Evolutionary conservation across 2,113 vertebrate genomes (phyloP).

Genomic region (Larimichthys polyactis): DNA sequence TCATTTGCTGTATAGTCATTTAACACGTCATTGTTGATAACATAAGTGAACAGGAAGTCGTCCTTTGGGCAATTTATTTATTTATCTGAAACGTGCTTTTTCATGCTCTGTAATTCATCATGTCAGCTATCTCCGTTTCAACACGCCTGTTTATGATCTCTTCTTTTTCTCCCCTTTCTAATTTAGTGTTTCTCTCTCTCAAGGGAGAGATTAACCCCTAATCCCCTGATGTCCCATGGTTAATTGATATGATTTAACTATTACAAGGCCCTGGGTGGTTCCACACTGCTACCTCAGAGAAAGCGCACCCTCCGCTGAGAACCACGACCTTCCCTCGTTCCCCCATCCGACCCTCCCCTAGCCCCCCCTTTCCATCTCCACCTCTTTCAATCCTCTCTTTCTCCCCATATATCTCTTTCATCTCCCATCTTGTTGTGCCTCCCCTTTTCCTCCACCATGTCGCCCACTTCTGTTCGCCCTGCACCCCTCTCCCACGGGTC

Average conservation of each 20-base stretch:
- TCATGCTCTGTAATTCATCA: constrained; percentile 57
- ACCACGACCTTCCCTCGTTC: constrained; percentile 40
- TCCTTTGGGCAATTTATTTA: constrained; percentile 52
- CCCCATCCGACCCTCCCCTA: constrained; percentile 14
- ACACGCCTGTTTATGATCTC: constrained; percentile 34
- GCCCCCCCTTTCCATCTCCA: constrained; percentile 8
- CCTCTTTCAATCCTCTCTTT: constrained; percentile 14
- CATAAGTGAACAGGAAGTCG: constrained; percentile 32
- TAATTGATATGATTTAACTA: constrained; percentile 92
- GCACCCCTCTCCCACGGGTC: constrained; percentile 47
- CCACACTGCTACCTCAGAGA: constrained; percentile 79
- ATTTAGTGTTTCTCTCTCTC: constrained; percentile 77
- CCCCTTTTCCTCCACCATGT: constrained; percentile 22
- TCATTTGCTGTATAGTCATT: constrained; percentile 54
- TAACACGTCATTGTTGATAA: constrained; percentile 28
- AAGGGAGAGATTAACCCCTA: constrained; percentile 86
- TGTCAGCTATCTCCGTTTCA: constrained; percentile 30
- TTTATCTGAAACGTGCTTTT: constrained; percentile 50
- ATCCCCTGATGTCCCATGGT: constrained; percentile 85
- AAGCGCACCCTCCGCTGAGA: constrained; percentile 39
- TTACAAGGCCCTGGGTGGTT: constrained; percentile 82
- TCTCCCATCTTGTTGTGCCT: constrained; percentile 33
- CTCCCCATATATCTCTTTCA: constrained; percentile 50
- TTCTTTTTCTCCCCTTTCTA: constrained; percentile 51
- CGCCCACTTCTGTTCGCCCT: constrained; percentile 35